Base-by-base conservation (phyloP, 2,113 vertebrate species). In the Anolis sagrei region DNA sequence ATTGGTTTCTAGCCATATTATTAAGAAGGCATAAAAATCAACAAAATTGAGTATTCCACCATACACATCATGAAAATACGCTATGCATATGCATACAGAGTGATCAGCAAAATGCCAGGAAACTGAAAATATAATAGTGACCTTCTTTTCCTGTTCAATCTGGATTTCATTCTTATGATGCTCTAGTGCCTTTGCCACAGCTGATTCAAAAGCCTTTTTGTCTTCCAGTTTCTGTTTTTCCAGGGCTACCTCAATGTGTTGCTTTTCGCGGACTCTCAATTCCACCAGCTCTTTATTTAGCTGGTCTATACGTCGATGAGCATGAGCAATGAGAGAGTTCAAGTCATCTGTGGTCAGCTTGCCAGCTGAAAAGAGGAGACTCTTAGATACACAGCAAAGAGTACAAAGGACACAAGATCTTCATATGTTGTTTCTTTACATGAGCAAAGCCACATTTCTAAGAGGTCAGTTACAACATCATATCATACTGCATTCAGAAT, bases 251-350 rank as follows among this genome's bases (percentile, higher is more conserved):
- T 98, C 96, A 0, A 99, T 97, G 92, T 97, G 98, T 92, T 99
- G 97, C 95, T 99, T 97, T 86, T 99, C 98, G 1, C 96, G 86
- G 44, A 98, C 98, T 0, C 97, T 94, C 95, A 99, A 98, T 83
- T 99, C 98, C 0, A 98, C 98, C 79, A 99, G 96, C 91, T 98
- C 96, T 87, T 89, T 94, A 93, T 98, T 99, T 2, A 99, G 92
- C 92, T 99, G 99, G 93, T 99, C 98, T 0, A 99, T 99, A 82
- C 98, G 98, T 0, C 98, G 98, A 89, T 99, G 99, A 0, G 98
- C 98, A 0, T 99, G 98, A 0, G 98, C 98, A 0, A 99, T 98
- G 75, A 99, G 96, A 0, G 98, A 97, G 58, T 99, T 99, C 51
- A 99, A 94, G 91, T 99, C 98, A 0, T 99, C 98, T 0, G 91